phyloP scores from a whole-genome alignment of 1,140 invertebrate species.

The Alviniconcha marisindica region DNA sequence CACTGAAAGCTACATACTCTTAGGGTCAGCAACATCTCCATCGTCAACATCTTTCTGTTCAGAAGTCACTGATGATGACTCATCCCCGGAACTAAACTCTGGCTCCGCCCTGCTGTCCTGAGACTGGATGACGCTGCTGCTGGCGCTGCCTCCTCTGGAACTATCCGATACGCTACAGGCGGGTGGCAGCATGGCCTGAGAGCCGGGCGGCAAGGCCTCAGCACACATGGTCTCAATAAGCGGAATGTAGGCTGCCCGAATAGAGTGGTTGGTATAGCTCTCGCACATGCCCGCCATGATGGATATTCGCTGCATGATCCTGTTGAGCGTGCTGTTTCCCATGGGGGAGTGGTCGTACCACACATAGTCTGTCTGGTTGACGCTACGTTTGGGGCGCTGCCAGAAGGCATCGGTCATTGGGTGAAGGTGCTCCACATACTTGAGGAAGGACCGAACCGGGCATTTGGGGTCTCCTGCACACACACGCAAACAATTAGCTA shows the following conservation, averaged over 20 bases:
- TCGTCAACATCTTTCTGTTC: conserved; percentile 22
- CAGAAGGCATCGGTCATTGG: conserved; percentile 71
- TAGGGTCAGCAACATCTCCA: not conserved
- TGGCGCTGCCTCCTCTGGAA: not conserved
- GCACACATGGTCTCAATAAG: conserved; percentile 65
- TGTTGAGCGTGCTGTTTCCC: conserved; percentile 65
- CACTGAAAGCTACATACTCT: not conserved
- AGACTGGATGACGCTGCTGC: not conserved
- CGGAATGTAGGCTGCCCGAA: conserved; percentile 65
- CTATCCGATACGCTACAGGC: not conserved
- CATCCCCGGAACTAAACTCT: conserved; percentile 26
- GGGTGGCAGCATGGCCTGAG: not conserved
- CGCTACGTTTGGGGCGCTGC: conserved; percentile 68
- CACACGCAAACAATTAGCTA: too few species aligned
- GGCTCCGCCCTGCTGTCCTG: conserved; percentile 40
- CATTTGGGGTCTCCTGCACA: conserved; percentile 66
- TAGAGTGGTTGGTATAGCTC: conserved; percentile 69
- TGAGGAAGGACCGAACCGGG: conserved; percentile 64
- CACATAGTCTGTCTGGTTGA: conserved; percentile 63
- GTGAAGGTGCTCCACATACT: conserved; percentile 67
- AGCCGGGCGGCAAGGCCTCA: conserved; percentile 45
- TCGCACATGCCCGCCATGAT: conserved; percentile 62
- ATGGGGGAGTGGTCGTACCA: conserved; percentile 69
- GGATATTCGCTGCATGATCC: conserved; percentile 67
- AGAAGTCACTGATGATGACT: conserved; percentile 18